These are phyloP conservation scores for Mus minutoides DNA, from an alignment of 2,797 vertebrate genomes.

Conservation along the genomic window DNA sequence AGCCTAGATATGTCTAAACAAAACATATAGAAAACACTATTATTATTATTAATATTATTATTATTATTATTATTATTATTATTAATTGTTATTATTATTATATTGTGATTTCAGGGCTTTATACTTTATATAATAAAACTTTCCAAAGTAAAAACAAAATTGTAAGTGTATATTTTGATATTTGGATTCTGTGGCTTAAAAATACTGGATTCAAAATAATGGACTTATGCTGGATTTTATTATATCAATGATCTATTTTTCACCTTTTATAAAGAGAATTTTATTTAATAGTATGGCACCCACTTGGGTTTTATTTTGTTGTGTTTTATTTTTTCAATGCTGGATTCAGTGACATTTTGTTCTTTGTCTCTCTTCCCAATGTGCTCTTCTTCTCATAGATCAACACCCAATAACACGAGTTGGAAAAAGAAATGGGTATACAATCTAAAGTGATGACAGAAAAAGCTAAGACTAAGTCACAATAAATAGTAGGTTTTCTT, in stretches of 20 bases:
- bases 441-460: not conserved
- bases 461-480: not conserved
- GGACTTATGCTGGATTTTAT: not conserved
- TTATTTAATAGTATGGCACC: not conserved
- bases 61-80: conserved; percentile 10
- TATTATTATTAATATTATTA: not conserved
- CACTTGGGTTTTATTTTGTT: not conserved
- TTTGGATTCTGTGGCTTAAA: not conserved
- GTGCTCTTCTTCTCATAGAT: conserved; percentile 5
- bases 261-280: not conserved
- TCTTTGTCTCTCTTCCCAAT: not conserved
- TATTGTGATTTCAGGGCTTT: not conserved
- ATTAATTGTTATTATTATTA: not conserved
- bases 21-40: not conserved
- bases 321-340: not conserved
- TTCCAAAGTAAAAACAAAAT: conserved; percentile 24
- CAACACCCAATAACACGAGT: not conserved
- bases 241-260: not conserved
- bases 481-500: conserved; percentile 5
- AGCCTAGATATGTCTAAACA: not conserved
- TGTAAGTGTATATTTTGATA: not conserved
- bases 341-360: conserved; percentile 34
- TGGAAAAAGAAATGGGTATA: conserved; percentile 39
- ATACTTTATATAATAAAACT: not conserved
- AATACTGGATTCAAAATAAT: conserved; percentile 19